phyloP scores from a whole-genome alignment of 2,797 vertebrate genomes.

The Coranthus polyacanthus region DNA sequence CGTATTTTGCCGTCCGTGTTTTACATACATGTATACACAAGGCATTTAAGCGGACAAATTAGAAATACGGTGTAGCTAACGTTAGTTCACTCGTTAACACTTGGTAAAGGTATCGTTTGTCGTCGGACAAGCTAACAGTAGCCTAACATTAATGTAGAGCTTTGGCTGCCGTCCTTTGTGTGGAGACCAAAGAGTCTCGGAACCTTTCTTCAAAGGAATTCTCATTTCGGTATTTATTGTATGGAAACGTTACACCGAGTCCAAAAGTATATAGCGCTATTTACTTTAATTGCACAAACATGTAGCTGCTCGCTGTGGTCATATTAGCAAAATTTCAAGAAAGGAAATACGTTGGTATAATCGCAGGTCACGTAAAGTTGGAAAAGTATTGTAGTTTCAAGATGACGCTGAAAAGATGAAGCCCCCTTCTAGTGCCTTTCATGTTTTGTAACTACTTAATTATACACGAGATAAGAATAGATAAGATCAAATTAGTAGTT shows the following conservation, averaged over 20 bases:
- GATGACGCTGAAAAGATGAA: background rate
- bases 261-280: too few species aligned
- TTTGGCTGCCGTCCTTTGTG: conserved; percentile 71
- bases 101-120: conserved; percentile 20
- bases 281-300: background rate
- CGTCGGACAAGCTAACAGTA: conserved; percentile 64
- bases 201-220: conserved; percentile 4
- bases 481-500: background rate
- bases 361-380: background rate
- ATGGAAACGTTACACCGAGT: background rate
- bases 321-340: background rate
- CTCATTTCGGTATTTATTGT: background rate
- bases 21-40: background rate
- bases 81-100: background rate
- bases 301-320: background rate
- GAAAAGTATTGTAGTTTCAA: background rate
- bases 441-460: background rate
- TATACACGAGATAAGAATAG: background rate
- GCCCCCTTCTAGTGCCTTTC: background rate
- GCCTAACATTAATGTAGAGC: conserved; percentile 42
- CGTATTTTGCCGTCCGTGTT: background rate
- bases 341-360: background rate
- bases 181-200: conserved; percentile 20
- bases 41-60: accelerated
- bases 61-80: background rate